Percentiles rank a stretch among this genome's conserved stretches.
Conservation (phyloP, 2,888 invertebrate species). For the Trachelus tabidus region DNA sequence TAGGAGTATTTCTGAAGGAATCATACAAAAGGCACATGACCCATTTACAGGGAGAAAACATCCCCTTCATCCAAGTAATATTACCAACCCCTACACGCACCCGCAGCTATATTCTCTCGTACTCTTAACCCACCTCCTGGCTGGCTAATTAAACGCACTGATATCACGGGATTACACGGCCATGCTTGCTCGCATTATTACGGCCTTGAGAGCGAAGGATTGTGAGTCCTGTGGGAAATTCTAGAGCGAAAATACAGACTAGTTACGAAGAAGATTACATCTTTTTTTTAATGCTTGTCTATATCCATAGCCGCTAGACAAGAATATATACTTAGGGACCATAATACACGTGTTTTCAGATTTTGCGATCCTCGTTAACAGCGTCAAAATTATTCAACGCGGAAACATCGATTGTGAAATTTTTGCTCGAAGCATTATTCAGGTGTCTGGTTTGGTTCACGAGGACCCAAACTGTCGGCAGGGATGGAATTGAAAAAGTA, state of each 20-base stretch:
- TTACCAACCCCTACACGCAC: conserved; percentile 7
- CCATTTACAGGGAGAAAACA: not conserved
- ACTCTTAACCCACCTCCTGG: not conserved
- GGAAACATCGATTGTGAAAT: too few relatives aligned
- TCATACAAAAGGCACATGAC: too few relatives aligned
- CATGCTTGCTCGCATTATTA: not conserved
- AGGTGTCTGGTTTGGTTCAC: too few relatives aligned
- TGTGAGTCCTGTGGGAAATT: conserved; percentile 43
- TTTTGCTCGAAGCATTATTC: too few relatives aligned
- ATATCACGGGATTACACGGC: conserved; percentile 11
- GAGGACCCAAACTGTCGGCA: conserved; percentile 4
- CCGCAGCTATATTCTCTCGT: not conserved
- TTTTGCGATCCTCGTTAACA: too few relatives aligned
- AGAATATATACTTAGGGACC: too few relatives aligned
- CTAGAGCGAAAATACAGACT: conserved; percentile 37
- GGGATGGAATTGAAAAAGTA: conserved; percentile 52
- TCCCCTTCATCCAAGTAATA: conserved; percentile 16
- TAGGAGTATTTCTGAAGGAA: not conserved
- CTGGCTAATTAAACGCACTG: conserved; percentile 21
- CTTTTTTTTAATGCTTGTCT: conserved; percentile 41
- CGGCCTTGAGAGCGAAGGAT: conserved; percentile 15
- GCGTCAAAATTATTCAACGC: too few relatives aligned
- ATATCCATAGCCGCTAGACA: too few relatives aligned
- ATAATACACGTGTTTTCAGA: too few relatives aligned
- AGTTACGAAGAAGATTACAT: conserved; percentile 44